phyloP scores from a whole-genome alignment of 2,888 invertebrate species.

The Masnerella sp. region DNA sequence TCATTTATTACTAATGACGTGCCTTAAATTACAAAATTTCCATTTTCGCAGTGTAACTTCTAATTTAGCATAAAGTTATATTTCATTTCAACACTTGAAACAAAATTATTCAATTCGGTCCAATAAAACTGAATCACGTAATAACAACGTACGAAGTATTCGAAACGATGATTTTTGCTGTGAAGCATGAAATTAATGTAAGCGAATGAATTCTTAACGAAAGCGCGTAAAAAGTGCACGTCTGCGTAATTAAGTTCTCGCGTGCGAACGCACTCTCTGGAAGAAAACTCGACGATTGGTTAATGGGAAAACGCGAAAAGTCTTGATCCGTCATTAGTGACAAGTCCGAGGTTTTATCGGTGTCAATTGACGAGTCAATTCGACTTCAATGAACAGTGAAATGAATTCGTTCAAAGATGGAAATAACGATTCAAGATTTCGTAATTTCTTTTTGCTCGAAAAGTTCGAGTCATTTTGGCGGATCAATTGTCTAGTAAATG shows the following conservation, averaged over 20 bases:
- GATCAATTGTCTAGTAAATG: too few species aligned
- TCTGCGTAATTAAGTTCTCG: conserved; percentile 44
- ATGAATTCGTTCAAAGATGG: conserved; percentile 9
- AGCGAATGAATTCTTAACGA: conserved; percentile 4
- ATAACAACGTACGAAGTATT: conserved; percentile 26
- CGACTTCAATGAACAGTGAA: conserved; percentile 23
- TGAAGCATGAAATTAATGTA: conserved; percentile 34
- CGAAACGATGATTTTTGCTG: conserved; percentile 21
- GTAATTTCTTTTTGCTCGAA: not conserved
- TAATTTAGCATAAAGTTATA: too few species aligned
- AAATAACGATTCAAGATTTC: conserved; percentile 17
- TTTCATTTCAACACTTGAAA: too few species aligned
- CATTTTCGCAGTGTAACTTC: too few species aligned
- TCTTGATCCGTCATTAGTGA: conserved; percentile 58
- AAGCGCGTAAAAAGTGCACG: conserved; percentile 14
- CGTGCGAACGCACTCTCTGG: conserved; percentile 59
- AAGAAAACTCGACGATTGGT: conserved; percentile 51
- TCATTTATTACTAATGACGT: too few species aligned
- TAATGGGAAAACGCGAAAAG: conserved; percentile 55
- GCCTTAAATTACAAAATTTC: too few species aligned
- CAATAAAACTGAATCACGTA: too few species aligned
- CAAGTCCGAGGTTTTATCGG: conserved; percentile 43
- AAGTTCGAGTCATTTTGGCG: too few species aligned
- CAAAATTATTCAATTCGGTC: too few species aligned
- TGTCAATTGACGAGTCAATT: conserved; percentile 45